Percentiles rank a stretch among this genome's conserved stretches.
Conservation (phyloP, 2,888 invertebrate genomes). For the Eugnorisma glareosa region DNA sequence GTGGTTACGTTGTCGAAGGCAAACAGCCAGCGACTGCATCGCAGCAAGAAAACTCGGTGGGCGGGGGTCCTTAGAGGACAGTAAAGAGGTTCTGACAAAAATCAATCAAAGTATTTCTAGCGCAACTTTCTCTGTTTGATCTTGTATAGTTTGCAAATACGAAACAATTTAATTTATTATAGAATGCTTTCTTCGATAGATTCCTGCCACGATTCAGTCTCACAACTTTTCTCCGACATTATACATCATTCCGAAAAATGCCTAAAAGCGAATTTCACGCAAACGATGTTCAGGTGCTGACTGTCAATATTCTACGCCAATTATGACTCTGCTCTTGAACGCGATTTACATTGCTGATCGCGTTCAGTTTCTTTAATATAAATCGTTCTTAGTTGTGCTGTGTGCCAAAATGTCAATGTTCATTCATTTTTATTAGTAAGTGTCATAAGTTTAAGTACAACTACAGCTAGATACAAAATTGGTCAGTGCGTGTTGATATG, state of each 20-base stretch:
- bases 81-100: background rate
- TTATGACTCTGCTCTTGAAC: background rate
- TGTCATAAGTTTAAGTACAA: constrained; percentile 70
- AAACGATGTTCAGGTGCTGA: background rate
- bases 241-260: background rate
- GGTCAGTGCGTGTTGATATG: constrained; percentile 66
- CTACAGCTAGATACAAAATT: constrained; percentile 69
- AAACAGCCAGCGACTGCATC: background rate
- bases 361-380: background rate
- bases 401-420: constrained; percentile 40
- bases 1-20: background rate
- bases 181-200: background rate
- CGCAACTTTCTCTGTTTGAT: background rate
- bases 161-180: background rate
- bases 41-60: background rate
- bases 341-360: background rate
- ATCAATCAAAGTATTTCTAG: background rate
- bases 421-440: constrained; percentile 56
- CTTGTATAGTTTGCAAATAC: background rate
- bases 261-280: background rate
- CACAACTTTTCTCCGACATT: constrained; percentile 7
- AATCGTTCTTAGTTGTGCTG: constrained; percentile 15
- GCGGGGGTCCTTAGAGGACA: background rate
- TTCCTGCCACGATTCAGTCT: constrained; percentile 21
- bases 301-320: background rate